These are phyloP conservation scores for Iguana delicatissima DNA, from an alignment of 2,797 vertebrate genomes.

Conservation along the genomic window DNA sequence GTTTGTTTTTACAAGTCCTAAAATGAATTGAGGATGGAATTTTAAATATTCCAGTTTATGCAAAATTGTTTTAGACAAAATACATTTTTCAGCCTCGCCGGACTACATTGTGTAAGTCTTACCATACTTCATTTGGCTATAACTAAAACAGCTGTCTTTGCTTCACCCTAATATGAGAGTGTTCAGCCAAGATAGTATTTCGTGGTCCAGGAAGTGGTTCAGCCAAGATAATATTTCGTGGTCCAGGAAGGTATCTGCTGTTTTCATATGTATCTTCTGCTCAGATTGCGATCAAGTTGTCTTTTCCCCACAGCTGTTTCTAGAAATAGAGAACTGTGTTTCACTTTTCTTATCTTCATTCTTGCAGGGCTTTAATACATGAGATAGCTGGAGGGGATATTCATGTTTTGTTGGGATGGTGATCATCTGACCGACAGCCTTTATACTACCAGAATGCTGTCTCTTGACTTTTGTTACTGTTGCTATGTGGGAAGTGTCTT, in stretches of 20 bases:
- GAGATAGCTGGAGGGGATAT: not conserved
- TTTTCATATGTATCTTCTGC: not conserved
- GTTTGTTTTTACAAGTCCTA: not conserved
- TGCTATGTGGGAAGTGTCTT: not conserved
- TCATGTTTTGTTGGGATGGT: not conserved
- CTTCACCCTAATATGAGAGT: not conserved
- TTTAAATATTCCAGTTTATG: not conserved
- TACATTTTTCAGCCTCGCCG: not conserved
- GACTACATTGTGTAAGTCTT: not conserved
- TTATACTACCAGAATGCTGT: not conserved
- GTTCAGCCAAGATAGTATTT: conserved; percentile 2
- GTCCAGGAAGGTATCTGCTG: not conserved
- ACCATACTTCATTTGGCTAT: not conserved
- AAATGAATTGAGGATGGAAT: not conserved
- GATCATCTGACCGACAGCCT: not conserved
- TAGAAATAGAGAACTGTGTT: conserved; percentile 8
- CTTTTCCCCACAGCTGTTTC: too few relatives aligned
- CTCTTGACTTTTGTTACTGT: not conserved
- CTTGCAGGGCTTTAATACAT: not conserved
- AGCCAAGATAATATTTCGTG: not conserved
- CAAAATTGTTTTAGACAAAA: not conserved
- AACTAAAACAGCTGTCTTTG: not conserved
- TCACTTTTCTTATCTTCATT: not conserved
- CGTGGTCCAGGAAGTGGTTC: not conserved
- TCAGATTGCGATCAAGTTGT: not conserved